Base-by-base conservation (phyloP, 2,888 invertebrate species). In the Lepidocyrtoides sp. region DNA sequence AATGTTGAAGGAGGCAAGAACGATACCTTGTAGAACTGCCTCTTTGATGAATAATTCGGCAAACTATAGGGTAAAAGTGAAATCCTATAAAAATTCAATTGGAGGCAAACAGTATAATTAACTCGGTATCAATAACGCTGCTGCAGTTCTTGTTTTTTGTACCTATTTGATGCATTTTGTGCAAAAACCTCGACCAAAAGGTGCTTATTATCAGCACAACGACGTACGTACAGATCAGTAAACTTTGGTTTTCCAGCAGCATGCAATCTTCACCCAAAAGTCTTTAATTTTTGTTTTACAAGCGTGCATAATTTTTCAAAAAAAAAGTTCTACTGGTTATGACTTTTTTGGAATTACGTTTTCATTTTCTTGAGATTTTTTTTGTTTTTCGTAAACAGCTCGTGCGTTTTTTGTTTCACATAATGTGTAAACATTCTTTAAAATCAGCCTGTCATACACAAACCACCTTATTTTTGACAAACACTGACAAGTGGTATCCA, bases 401-500 rank as follows among this genome's bases (percentile, higher is more conserved):
- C 66, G 66, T 66, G 66, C 66, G 60, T 66, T 26, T 63, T 63
- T 63, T 26, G n/a, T 66, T 66, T 66, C n/a, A 29, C 32, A 36
- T 29, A n/a, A n/a, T 36, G 36, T 20, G 14, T 0, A 41, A 41
- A 72, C 44, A 41, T 72, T 23, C n/a, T 51, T 51, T 51, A 26
- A 77, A 51, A 36, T 77, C 20, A 48, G 20, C 77, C 32, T 48
- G 77, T 77, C 77, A 51, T 77, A 26, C 14, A 26, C 48, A 77
- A 51, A 48, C 23, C 26, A 51, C 48, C 48, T 4, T 17, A 8
- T 26, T 77, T 77, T 77, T 77, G 77, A 77, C 77, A 51, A 8
- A 77, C 48, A 51, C 77, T 77, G 77, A 51, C 77, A 77, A 51
- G 48, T n/a, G 14, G 10, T 1, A n/a, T 29, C 77, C 77, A 77